These are phyloP conservation scores for Yponomeuta evonymella DNA, from an alignment of 2,888 invertebrate species.

Conservation along the genomic window DNA sequence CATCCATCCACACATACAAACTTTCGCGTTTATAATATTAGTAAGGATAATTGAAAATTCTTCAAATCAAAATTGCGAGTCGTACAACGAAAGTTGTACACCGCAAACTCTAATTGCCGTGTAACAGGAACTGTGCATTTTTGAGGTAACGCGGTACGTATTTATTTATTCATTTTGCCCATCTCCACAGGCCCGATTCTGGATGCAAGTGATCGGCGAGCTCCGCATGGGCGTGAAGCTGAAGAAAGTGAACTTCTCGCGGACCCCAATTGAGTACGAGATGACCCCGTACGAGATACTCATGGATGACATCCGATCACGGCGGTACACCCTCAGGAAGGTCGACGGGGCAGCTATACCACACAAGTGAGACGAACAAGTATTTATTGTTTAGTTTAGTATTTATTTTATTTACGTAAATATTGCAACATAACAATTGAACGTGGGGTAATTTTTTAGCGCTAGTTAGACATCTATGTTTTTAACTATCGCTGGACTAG, in stretches of 20 bases:
- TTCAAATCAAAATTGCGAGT: too few species aligned
- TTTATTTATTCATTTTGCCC: background rate
- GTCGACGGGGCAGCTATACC: slow-evolving; percentile 89
- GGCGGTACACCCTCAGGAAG: slow-evolving; percentile 92
- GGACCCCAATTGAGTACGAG: slow-evolving; percentile 91
- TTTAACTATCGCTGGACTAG: too few species aligned
- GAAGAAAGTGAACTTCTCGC: slow-evolving; percentile 88
- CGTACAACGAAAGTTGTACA: too few species aligned
- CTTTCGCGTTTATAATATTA: too few species aligned
- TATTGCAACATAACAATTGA: too few species aligned
- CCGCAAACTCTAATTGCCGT: too few species aligned
- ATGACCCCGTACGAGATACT: slow-evolving; percentile 97
- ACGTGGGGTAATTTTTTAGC: too few species aligned
- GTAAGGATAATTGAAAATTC: too few species aligned
- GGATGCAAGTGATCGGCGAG: slow-evolving; percentile 96
- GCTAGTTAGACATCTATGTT: too few species aligned
- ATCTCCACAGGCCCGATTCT: slow-evolving; percentile 87
- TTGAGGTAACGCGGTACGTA: background rate
- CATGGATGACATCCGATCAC: slow-evolving; percentile 95
- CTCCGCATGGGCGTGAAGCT: slow-evolving; percentile 93
- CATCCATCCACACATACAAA: too few species aligned
- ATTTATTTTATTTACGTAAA: too few species aligned
- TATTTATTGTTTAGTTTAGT: too few species aligned
- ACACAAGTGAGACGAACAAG: slow-evolving; percentile 60
- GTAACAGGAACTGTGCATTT: background rate